Evolutionary conservation across 1,140 invertebrate genomes (phyloP).

Genomic region (Triops cancriformis): DNA sequence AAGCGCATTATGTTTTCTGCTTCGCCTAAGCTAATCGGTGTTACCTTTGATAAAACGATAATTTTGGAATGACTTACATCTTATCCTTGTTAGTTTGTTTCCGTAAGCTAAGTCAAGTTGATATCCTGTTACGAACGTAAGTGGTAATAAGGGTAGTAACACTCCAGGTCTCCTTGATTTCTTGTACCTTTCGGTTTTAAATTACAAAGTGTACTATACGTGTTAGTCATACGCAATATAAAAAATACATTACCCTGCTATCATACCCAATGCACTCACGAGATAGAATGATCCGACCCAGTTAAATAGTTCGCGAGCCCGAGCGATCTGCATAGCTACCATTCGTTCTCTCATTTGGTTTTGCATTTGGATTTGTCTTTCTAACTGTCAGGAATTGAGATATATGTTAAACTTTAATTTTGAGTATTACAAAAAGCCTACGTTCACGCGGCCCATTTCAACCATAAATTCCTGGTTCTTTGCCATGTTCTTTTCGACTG

Average conservation of each 20-base stretch:
- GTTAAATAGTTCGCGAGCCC: constrained; percentile 57
- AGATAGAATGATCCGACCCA: constrained; percentile 63
- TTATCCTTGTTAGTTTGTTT: constrained; percentile 62
- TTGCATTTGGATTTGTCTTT: constrained; percentile 66
- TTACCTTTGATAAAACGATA: neutral
- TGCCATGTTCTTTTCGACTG: constrained; percentile 47
- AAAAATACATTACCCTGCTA: constrained; percentile 48
- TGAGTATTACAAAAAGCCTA: constrained; percentile 37
- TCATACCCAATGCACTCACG: constrained; percentile 45
- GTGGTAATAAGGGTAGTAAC: constrained; percentile 54
- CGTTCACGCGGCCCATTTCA: constrained; percentile 54
- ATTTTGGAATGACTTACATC: constrained; percentile 45
- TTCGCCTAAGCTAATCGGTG: constrained; percentile 47
- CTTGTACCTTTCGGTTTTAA: constrained; percentile 45
- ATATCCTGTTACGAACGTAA: constrained; percentile 61
- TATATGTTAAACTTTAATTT: constrained; percentile 36
- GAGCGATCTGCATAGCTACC: constrained; percentile 59
- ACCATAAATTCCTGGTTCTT: constrained; percentile 64
- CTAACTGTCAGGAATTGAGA: constrained; percentile 43
- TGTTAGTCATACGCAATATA: neutral
- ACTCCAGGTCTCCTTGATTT: constrained; percentile 49
- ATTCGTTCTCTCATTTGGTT: constrained; percentile 65
- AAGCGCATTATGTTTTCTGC: constrained; percentile 68
- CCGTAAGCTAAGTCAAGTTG: constrained; percentile 67
- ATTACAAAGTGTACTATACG: constrained; percentile 26